Evolutionary conservation across 2,888 invertebrate species (phyloP), one percentile per base, ranked within the genome.

Genomic region (Chromoteleia sp.): DNA sequence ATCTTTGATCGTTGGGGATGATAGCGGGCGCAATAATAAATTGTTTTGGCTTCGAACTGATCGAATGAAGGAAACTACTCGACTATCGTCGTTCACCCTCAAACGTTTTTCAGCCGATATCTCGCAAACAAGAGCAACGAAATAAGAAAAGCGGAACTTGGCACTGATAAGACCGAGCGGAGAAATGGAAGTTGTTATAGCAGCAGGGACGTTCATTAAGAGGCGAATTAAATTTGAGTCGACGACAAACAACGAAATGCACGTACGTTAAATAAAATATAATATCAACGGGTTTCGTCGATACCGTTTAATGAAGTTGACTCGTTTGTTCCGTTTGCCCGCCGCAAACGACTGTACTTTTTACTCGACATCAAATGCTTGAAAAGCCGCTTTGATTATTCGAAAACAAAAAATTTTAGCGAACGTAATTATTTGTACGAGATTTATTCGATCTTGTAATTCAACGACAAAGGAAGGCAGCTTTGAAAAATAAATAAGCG

Each of bases 161-260:
- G 29, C 1, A 17, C 17, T 36, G 56, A 56, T 39, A 39, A 56
- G 21, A 19, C 10, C 39, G 2, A 36, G 30, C 29, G n/a, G 30
- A 30, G 30, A 52, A 39, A 56, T 7, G 14, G 36, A 36, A 56
- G 58, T 41, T 30, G 30, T 41, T 25, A 41, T 12, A 14, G 25
- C 1, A 58, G 41, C 21, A 21, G 21, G 14, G 63, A 33, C 43
- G 45, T 63, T 63, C 63, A 63, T 63, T 48, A 63, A 63, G 36
- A 14, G 14, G 8, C 29, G 19, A 50, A 63, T 63, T 63, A 63
- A 63, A 48, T 48, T 63, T 19, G 21, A 48, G 7, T 36, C 45
- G 19, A 12, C 17, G 19, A 19, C 15, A 33, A 61, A 45, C 45
- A 43, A 12, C n/a, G n/a, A 36, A 36, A 48, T 50, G 48, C 33